Percentiles rank a stretch among this genome's conserved stretches.
phyloP scores from a whole-genome alignment of 2,888 invertebrate genomes.

The Oxycera nigricornis region DNA sequence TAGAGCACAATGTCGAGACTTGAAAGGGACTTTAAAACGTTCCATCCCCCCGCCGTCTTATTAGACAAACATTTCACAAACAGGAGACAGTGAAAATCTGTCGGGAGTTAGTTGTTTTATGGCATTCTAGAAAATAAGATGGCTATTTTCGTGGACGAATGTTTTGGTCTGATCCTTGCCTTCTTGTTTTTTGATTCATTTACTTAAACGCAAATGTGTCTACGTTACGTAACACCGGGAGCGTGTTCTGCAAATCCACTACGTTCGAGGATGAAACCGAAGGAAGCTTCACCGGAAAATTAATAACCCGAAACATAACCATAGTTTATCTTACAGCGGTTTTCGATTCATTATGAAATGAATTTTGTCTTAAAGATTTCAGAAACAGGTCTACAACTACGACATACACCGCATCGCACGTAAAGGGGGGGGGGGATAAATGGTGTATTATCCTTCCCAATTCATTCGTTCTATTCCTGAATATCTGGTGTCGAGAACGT shows the following conservation, averaged over 20 bases:
- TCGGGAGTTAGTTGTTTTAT: slow-evolving; percentile 19
- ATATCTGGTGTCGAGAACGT: background rate
- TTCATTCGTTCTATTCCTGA: slow-evolving; percentile 1
- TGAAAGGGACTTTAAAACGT: slow-evolving; percentile 20
- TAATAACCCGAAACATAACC: slow-evolving; percentile 38
- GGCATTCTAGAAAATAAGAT: background rate
- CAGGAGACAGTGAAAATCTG: slow-evolving; percentile 34
- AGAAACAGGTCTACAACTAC: background rate
- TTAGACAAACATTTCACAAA: background rate
- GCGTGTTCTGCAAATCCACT: background rate
- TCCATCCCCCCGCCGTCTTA: background rate
- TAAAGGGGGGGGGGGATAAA: background rate
- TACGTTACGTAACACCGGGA: slow-evolving; percentile 12
- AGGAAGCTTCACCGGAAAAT: slow-evolving; percentile 35
- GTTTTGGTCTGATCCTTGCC: background rate
- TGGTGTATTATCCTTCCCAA: background rate
- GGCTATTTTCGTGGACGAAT: background rate
- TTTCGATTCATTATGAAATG: slow-evolving; percentile 41
- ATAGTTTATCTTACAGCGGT: slow-evolving; percentile 40
- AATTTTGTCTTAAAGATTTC: slow-evolving; percentile 17
- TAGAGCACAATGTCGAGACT: background rate
- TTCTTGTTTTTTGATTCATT: slow-evolving; percentile 17
- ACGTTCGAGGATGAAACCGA: background rate
- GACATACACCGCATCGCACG: background rate
- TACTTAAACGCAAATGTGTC: background rate